Conservation (phyloP, 2,888 invertebrate genomes). For the Taenaris catops region DNA sequence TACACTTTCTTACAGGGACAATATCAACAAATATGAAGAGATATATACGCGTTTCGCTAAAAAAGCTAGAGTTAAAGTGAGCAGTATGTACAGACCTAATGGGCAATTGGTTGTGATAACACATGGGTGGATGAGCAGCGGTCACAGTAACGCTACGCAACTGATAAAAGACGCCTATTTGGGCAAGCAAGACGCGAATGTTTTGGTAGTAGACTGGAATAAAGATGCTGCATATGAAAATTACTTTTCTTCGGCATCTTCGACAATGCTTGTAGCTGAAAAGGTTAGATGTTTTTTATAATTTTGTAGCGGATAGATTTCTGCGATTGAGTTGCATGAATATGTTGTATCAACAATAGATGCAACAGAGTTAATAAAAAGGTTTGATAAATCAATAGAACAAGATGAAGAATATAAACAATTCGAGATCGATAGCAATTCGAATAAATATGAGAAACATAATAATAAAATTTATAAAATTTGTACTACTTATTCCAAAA, state of each 20-base stretch:
- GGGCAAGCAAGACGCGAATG: slow-evolving; percentile 4
- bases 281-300: too few relatives aligned
- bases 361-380: too few relatives aligned
- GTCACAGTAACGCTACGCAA: slow-evolving; percentile 1
- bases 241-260: slow-evolving; percentile 2
- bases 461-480: too few relatives aligned
- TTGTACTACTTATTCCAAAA: too few relatives aligned
- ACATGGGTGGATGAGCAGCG: slow-evolving; percentile 12
- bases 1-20: not conserved
- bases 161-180: slow-evolving; percentile 12
- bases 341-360: too few relatives aligned
- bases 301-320: too few relatives aligned
- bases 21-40: slow-evolving; percentile 4
- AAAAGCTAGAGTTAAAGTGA: not conserved
- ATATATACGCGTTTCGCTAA: not conserved
- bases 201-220: slow-evolving; percentile 12
- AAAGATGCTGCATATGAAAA: not conserved
- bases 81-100: not conserved
- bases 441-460: too few relatives aligned
- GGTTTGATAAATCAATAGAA: too few relatives aligned
- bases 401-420: too few relatives aligned
- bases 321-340: too few relatives aligned
- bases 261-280: slow-evolving; percentile 5
- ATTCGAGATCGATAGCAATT: too few relatives aligned
- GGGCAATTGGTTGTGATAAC: slow-evolving; percentile 7